phyloP scores from a whole-genome alignment of 1,140 invertebrate species.

The Papilio polyxenes region DNA sequence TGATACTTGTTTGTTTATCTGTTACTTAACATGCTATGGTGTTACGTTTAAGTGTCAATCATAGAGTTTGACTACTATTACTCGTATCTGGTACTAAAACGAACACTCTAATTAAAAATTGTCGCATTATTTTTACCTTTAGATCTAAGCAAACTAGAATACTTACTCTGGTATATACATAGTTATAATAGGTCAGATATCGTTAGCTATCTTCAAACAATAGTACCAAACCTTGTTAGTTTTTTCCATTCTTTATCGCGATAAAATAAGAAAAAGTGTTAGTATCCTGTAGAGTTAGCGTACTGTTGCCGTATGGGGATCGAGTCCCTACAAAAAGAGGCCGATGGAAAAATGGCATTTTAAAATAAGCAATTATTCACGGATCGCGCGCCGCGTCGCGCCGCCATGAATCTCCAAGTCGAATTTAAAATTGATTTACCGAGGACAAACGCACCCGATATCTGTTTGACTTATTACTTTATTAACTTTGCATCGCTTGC shows the following conservation, averaged over 20 bases:
- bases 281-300: constrained; percentile 12
- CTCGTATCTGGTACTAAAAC: too few relatives aligned
- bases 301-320: background rate
- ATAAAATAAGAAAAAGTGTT: background rate
- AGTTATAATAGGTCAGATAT: too few relatives aligned
- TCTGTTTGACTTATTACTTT: constrained; percentile 66
- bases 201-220: too few relatives aligned
- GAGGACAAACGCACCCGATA: constrained; percentile 63
- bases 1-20: constrained; percentile 28
- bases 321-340: constrained; percentile 44
- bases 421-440: constrained; percentile 73
- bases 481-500: constrained; percentile 44
- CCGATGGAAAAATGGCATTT: constrained; percentile 57
- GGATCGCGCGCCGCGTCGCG: constrained; percentile 57
- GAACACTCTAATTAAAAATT: too few relatives aligned
- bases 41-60: background rate
- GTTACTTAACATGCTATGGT: background rate
- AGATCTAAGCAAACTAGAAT: background rate
- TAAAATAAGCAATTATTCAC: constrained; percentile 74
- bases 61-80: background rate
- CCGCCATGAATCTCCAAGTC: constrained; percentile 55
- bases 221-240: too few relatives aligned
- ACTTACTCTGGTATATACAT: too few relatives aligned
- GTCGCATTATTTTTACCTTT: background rate
- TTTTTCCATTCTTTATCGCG: background rate